Evolutionary conservation across 2,888 invertebrate genomes (phyloP).

Genomic region (Abrostola tripartita): DNA sequence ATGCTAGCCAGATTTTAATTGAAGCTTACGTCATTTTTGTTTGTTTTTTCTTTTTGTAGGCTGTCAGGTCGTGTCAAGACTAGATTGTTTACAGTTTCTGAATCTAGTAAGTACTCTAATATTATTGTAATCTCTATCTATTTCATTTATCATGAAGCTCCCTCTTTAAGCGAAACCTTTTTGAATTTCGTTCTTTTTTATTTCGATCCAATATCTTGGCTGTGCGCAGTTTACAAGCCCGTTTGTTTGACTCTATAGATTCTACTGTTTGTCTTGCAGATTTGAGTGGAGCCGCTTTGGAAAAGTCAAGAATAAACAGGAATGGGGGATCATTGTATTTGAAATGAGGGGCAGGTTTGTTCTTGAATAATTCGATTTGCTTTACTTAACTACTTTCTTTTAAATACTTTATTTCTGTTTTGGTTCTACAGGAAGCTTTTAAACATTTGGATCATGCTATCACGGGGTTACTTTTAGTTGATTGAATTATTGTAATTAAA

Average conservation of each 20-base stretch:
- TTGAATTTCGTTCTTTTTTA: background rate
- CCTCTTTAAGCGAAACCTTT: background rate
- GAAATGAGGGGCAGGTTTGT: conserved; percentile 42
- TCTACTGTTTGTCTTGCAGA: conserved; percentile 56
- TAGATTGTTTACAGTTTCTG: no score
- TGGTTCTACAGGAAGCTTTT: background rate
- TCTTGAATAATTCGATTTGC: conserved; percentile 49
- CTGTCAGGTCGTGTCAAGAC: no score
- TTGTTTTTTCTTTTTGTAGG: no score
- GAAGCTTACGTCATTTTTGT: no score
- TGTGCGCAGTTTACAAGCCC: conserved; percentile 1
- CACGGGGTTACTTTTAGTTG: background rate
- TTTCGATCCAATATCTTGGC: conserved; percentile 11
- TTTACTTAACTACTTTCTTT: conserved; percentile 14
- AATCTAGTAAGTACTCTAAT: no score
- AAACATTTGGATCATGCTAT: background rate
- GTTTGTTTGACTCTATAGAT: conserved; percentile 44
- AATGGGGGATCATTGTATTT: conserved; percentile 42
- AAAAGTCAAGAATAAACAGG: conserved; percentile 46
- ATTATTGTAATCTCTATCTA: no score
- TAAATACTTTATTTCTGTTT: conserved; percentile 27
- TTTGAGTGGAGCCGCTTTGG: conserved; percentile 45
- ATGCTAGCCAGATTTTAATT: no score
- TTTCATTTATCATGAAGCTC: no score
- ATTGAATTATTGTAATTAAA: no score